Evolutionary conservation across 2,113 vertebrate genomes (phyloP), one percentile per base, ranked within the genome.

Genomic region (Rhadina sibilatrix): DNA sequence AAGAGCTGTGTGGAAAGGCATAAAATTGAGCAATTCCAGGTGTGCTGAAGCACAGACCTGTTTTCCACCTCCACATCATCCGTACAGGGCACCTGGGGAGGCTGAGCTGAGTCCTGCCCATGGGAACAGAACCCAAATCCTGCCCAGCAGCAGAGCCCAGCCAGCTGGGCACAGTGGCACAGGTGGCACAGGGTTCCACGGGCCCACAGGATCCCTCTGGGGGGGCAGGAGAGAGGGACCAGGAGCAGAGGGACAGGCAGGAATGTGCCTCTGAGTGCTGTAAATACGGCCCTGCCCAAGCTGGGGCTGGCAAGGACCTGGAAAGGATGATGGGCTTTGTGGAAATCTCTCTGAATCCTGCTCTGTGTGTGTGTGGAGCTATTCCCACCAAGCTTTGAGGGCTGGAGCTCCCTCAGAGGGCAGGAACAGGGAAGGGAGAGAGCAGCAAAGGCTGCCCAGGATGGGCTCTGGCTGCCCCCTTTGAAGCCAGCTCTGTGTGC

Each of bases 1-100:
- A 30, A 76, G 61, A 21, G 37, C 68, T 71, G 28, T 5, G 33
- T 38, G 47, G 80, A 89, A 89, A 72, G 49, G 57, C 53, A 24
- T 0, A 33, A 31, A 63, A 19, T 0, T 6, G 52, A 88, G 63
- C 38, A 23, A 37, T 30, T 35, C 75, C 7, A 70, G 65, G 79
- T 24, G 44, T 40, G 49, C 25, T 49, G 21, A 35, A 30, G 83
- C 23, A 2, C 47, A 24, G 61, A 6, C 9, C n/a, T 22, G 27
- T 4, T 22, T 19, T 40, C 83, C 52, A 14, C 4, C 56, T 12
- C 74, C 74, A 10, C 54, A 8, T 12, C 49, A 10, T 1, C 76
- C 4, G 0, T 0, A 1, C 4, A 0, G 9, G 70, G 68, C 11
- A 6, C 50, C 25, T 0, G 0, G 60, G 5, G 11, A 69, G 47